Conservation (phyloP, 23 tunicate genomes). For the Trididemnum clinides region DNA sequence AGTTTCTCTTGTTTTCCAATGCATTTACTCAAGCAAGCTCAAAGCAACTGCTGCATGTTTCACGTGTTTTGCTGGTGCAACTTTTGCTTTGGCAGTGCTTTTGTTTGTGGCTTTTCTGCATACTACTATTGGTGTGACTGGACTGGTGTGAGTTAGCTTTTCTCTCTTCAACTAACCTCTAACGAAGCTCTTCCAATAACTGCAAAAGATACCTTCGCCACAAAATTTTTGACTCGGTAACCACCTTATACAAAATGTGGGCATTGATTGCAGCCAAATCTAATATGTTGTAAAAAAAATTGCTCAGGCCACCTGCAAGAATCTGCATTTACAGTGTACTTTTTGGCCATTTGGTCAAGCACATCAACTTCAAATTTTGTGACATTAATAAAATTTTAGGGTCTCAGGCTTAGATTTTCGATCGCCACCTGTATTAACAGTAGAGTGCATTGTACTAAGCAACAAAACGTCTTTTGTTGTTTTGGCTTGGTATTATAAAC, state of each 20-base stretch:
- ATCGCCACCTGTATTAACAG: not conserved
- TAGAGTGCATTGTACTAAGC: not conserved
- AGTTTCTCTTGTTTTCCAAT: too few relatives aligned
- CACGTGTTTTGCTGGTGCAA: not conserved
- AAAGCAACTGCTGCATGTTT: not conserved
- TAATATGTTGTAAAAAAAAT: too few relatives aligned
- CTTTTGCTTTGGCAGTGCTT: not conserved
- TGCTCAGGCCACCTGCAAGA: not conserved
- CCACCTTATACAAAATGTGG: not conserved
- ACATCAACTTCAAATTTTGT: too few relatives aligned
- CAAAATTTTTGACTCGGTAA: not conserved
- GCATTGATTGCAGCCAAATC: not conserved
- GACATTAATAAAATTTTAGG: too few relatives aligned
- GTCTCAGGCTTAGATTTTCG: not conserved
- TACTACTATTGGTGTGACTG: not conserved
- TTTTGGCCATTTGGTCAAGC: too few relatives aligned
- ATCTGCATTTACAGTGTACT: not conserved
- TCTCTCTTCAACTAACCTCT: not conserved
- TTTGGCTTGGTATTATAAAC: not conserved
- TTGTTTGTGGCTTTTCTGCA: not conserved
- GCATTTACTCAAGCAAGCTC: not conserved
- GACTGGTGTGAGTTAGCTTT: too few relatives aligned
- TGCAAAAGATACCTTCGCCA: not conserved
- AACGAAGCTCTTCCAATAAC: not conserved
- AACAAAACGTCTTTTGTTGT: not conserved